Conservation (phyloP, 2,888 invertebrate species). For the Anarsia innoxiella region DNA sequence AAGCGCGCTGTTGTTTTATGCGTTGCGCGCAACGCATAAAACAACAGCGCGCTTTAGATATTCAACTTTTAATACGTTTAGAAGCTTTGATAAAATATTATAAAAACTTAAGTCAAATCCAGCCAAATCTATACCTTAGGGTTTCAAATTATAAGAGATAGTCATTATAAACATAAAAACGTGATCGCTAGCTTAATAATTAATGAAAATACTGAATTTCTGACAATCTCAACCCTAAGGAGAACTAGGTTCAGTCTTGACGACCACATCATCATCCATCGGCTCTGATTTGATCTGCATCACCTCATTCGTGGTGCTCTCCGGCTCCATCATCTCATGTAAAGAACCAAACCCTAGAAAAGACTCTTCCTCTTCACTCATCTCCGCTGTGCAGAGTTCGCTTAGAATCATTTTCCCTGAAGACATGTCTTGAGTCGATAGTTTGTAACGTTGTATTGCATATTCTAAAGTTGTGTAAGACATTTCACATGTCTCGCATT, state of each 20-base stretch:
- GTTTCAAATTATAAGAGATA: too few species aligned
- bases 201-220: too few species aligned
- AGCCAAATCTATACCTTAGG: too few species aligned
- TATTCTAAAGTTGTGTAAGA: slow-evolving; percentile 45
- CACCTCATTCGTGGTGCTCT: slow-evolving; percentile 38
- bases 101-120: too few species aligned
- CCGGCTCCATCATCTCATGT: slow-evolving; percentile 37
- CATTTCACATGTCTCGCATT: slow-evolving; percentile 36
- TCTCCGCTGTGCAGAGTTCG: slow-evolving; percentile 53
- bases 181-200: too few species aligned
- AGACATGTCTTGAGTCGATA: slow-evolving; percentile 23
- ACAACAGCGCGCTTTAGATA: too few species aligned
- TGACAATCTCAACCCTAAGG: slow-evolving; percentile 18
- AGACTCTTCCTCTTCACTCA: slow-evolving; percentile 45
- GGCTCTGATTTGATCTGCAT: slow-evolving; percentile 31
- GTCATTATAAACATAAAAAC: too few species aligned
- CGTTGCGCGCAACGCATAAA: too few species aligned
- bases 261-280: slow-evolving; percentile 16
- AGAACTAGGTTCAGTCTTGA: slow-evolving; percentile 35
- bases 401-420: slow-evolving; percentile 49
- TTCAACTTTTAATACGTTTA: too few species aligned
- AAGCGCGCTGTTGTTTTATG: too few species aligned
- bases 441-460: slow-evolving; percentile 39
- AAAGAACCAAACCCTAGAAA: slow-evolving; percentile 28
- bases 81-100: too few species aligned